Evolutionary conservation across 2,888 invertebrate species (phyloP), one percentile per base, ranked within the genome.

Genomic region (Temnothorax unifasciatus): DNA sequence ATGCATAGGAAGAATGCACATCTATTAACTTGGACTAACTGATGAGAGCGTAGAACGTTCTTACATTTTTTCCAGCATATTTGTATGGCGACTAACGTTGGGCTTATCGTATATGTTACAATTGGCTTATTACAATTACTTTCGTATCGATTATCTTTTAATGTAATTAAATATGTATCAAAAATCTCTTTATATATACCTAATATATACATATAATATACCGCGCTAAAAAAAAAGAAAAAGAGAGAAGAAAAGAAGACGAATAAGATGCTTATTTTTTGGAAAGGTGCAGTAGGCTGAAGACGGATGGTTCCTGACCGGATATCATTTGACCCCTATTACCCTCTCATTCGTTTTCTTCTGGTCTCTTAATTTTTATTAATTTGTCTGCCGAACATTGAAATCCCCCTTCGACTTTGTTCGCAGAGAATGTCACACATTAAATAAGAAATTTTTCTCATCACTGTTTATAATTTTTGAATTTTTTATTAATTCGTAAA

Each of bases 291-390:
- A 76, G 13, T 44, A 54, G 83, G 29, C 38, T 69, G 79, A 85
- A 85, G 79, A 85, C 79, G 57, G 63, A 84, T 82, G 84, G 64
- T 54, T 75, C 69, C 38, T 79, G 74, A 50, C 29, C 54, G 61
- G 54, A 52, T 69, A 84, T 76, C 69, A 71, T 81, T 86, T 86
- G 86, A 86, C 86, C 86, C 82, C 71, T 66, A 82, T 86, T 84
- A 84, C 75, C 84, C 81, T 81, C 77, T 74, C 83, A 74, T 79
- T 79, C 83, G 57, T 73, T 66, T 15, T 79, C 79, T 57, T 18
- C 44, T 47, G 76, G 18, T 64, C 34, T 34, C 34, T 34, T 6
- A 6, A 34, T 34, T 34, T 34, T 34, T 6, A 6, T 34, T 34
- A 34, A 34, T 34, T 34, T 34, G 4, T 34, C 34, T 4, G 34